These are phyloP conservation scores for Sapajus apella DNA, from an alignment of 2,113 vertebrate species.

Conservation along the genomic window DNA sequence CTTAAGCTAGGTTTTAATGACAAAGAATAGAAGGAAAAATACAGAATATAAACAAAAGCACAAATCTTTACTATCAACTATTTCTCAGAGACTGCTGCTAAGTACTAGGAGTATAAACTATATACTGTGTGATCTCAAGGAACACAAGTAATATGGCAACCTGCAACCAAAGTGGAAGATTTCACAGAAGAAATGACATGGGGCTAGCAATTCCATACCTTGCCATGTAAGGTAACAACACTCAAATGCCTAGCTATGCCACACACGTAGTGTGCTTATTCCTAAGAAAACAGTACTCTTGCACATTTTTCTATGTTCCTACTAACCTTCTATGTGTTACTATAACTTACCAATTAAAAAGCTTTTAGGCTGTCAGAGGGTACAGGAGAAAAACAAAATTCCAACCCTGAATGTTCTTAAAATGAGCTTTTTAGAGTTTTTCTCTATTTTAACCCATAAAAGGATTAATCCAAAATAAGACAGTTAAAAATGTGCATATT, in stretches of 20 bases:
- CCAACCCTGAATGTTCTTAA: neutral
- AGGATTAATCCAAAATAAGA: neutral
- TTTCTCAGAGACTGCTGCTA: neutral
- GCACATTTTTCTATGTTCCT: neutral
- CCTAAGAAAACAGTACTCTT: neutral
- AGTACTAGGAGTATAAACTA: neutral
- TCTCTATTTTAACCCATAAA: neutral
- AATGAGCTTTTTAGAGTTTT: neutral
- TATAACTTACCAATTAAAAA: neutral
- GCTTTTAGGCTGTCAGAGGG: neutral
- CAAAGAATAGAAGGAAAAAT: conserved; percentile 20
- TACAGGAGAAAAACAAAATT: neutral
- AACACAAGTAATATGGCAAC: neutral
- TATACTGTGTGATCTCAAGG: neutral
- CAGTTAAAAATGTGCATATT: neutral
- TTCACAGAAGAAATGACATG: neutral
- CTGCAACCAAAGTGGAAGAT: neutral
- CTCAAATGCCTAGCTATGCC: neutral
- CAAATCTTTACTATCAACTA: neutral
- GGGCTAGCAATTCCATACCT: neutral
- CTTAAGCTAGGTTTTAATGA: neutral
- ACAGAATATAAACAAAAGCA: neutral
- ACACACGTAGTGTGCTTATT: neutral
- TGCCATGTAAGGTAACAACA: neutral
- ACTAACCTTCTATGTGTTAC: neutral